phyloP scores from a whole-genome alignment of 1,140 invertebrate genomes.

The Pseudomyrmex sp. region DNA sequence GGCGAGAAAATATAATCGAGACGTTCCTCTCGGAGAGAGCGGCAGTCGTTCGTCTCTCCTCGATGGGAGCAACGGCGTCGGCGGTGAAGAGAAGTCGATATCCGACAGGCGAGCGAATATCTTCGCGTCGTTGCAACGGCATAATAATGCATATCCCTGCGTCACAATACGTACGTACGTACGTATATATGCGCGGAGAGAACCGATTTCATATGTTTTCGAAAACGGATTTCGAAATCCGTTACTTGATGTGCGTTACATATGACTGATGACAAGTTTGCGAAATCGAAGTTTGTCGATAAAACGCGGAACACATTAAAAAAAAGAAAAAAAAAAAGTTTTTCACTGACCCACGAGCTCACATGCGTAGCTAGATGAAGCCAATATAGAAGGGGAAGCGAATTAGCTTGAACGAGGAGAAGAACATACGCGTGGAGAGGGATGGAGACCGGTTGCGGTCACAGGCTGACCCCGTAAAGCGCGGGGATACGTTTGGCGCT shows the following conservation, averaged over 20 bases:
- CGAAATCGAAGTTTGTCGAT: too few species aligned
- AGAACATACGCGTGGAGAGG: not conserved
- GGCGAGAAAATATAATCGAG: constrained; percentile 75
- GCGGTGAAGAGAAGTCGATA: constrained; percentile 68
- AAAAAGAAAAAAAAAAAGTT: too few species aligned
- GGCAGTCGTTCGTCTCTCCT: constrained; percentile 63
- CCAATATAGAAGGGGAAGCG: constrained; percentile 4
- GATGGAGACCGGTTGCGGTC: not conserved
- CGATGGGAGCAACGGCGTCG: constrained; percentile 1
- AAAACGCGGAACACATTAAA: too few species aligned
- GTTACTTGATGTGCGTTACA: not conserved
- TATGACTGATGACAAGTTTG: not conserved
- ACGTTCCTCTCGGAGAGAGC: constrained; percentile 54
- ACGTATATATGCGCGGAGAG: too few species aligned
- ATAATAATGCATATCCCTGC: constrained; percentile 32
- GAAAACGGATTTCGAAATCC: not conserved
- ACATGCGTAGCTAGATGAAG: not conserved
- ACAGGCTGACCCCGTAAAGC: not conserved
- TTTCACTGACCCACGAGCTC: too few species aligned
- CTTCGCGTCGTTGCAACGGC: constrained; percentile 3
- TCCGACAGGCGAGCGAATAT: constrained; percentile 39
- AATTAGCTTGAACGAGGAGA: not conserved
- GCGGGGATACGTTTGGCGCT: constrained; percentile 28
- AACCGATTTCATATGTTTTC: not conserved
- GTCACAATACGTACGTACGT: not conserved